Evolutionary conservation across 2,797 vertebrate species (phyloP).

Genomic region (Falco columbarius): DNA sequence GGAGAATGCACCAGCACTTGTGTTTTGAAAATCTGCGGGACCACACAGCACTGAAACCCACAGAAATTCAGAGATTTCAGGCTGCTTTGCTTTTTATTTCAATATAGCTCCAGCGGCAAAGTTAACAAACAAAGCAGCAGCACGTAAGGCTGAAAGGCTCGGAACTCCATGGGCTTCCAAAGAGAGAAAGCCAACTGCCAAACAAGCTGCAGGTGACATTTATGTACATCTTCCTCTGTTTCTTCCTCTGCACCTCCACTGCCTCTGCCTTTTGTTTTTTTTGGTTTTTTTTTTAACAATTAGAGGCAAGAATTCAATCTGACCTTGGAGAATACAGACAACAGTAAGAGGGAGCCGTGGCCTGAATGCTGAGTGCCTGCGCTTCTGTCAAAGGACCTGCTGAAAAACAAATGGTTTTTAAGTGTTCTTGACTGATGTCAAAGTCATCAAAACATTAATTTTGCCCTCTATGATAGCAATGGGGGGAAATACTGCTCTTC

Average conservation of each 20-base stretch:
- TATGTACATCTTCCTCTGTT: neutral
- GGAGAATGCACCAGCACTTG: neutral
- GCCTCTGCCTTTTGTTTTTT: neutral
- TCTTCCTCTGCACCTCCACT: neutral
- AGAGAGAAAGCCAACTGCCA: neutral
- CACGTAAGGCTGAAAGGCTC: neutral
- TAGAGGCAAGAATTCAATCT: conserved; percentile 39
- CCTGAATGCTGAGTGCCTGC: conserved; percentile 17
- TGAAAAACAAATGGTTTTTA: neutral
- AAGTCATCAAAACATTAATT: neutral
- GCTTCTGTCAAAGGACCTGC: neutral
- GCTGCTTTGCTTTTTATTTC: neutral
- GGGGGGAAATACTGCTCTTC: neutral
- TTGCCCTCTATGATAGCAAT: neutral
- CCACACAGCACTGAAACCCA: neutral
- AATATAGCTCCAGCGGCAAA: neutral
- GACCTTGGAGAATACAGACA: neutral
- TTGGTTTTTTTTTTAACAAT: neutral
- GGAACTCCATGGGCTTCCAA: neutral
- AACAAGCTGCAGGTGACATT: neutral
- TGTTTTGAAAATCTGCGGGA: neutral
- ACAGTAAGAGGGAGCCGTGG: neutral
- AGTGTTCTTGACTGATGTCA: neutral
- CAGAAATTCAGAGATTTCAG: neutral
- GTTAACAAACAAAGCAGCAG: neutral